Evolutionary conservation across 2,888 invertebrate genomes (phyloP), one percentile per base, ranked within the genome.

Genomic region (Tanytarsus gracilentus): DNA sequence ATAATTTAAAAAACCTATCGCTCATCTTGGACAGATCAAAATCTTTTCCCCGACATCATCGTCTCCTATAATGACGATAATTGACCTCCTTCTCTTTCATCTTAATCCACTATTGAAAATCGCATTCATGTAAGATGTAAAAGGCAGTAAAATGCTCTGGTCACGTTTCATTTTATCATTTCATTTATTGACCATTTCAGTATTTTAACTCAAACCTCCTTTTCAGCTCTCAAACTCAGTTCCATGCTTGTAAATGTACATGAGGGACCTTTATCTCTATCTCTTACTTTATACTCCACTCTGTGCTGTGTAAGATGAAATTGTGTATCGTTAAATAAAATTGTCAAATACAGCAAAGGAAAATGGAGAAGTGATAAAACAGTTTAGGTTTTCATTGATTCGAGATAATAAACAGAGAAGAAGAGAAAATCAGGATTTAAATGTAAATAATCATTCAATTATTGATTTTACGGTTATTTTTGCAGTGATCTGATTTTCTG

Each of bases 131-230:
- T 44, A 23, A 18, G 23, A 18, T 16, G 16, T 8, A 8, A 21
- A 44, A 39, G n/a, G 40, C n/a, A 25, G 55, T 55, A 55, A 55
- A 55, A 55, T 39, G 55, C 33, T 55, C 55, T 40, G 40, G 55
- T 55, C 55, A 55, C 55, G 55, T 55, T 40, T 33, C 55, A 25
- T 40, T 55, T 55, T 55, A 55, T 55, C 39, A 33, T 33, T 25
- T 33, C 40, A 53, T 55, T 55, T 55, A 55, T 55, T 55, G 55
- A 55, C 55, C 55, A 55, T 55, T 51, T 51, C 23, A 16, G 11
- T 44, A 18, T 44, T n/a, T n/a, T n/a, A n/a, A n/a, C n/a, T n/a
- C n/a, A 5, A 33, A 33, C n/a, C 23, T 18, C 44, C 44, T 44
- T 44, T 44, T 11, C 44, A 18, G 44, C 44, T 18, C 44, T 44